Evolutionary conservation across 2,797 vertebrate genomes (phyloP), one percentile per base, ranked within the genome.

Genomic region (Melanotaenia parkinsoni): DNA sequence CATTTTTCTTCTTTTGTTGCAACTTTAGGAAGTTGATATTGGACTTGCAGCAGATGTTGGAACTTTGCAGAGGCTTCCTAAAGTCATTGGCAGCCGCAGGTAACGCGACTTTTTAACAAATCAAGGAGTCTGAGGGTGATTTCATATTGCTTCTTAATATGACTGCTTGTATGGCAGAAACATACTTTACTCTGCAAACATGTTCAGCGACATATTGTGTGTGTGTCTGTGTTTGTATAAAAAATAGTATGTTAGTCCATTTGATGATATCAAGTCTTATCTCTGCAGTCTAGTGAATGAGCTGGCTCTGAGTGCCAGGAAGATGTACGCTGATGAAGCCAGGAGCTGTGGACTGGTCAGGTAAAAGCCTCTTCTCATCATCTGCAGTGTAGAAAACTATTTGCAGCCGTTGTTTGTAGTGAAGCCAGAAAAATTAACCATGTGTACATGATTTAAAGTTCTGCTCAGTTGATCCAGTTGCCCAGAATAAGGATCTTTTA

Each of bases 21-120:
- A 5, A 1, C 45, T 1, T 32, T 77, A 98, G 97, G 97, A 98
- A 84, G 96, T 97, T 2, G 96, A 97, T 37, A 51, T 97, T 0
- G 96, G 97, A 32, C 78, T 97, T 22, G 97, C 97, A 0, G 96
- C 97, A 0, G 97, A 98, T 3, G 94, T 97, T 0, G 97, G 96
- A 10, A 96, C 95, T 0, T 88, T 98, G 0, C 97, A 98, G 86
- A 94, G 96, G 14, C 94, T 97, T 43, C 97, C 97, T 0, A 96
- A 91, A 80, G 86, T 97, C 70, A 94, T 97, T 0, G 96, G 97
- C 70, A 98, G 86, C 83, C 94, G 90, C 79, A 98, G 97, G 97
- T 97, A 74, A 83, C 32, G 72, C 2, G 0, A 0, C 0, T 1
- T 51, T 58, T 70, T 9, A 12, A 57, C 16, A 54, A 24, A 58